Evolutionary conservation across 2,113 vertebrate genomes (phyloP).

Genomic region (human): DNA sequence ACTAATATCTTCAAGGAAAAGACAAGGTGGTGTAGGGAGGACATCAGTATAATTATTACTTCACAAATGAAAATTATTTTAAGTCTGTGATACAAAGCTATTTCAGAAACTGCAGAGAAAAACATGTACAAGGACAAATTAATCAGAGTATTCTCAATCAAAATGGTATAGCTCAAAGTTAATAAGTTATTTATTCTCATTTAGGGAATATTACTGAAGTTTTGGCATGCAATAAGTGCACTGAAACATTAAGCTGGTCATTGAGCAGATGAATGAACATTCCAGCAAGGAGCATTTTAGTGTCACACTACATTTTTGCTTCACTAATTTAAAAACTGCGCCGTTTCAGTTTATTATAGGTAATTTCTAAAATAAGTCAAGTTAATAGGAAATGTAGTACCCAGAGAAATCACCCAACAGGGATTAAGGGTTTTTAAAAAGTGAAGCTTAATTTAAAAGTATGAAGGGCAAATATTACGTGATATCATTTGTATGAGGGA

Average conservation of each 20-base stretch:
- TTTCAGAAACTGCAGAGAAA: background rate
- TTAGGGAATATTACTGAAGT: background rate
- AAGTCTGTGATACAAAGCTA: background rate
- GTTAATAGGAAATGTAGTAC: background rate
- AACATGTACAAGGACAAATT: background rate
- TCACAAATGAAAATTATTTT: constrained; percentile 39
- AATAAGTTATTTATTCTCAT: background rate
- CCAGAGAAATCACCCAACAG: background rate
- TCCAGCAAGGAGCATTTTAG: background rate
- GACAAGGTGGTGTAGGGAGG: background rate
- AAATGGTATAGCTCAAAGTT: background rate
- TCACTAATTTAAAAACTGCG: background rate
- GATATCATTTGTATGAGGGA: background rate
- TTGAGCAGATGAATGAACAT: background rate
- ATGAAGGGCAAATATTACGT: background rate
- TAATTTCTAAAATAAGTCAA: constrained; percentile 2
- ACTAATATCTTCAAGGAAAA: background rate
- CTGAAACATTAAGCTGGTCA: background rate
- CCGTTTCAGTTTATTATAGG: background rate
- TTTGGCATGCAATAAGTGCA: background rate
- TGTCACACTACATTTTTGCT: background rate
- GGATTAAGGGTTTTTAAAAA: background rate
- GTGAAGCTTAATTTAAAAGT: background rate
- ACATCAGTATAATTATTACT: background rate
- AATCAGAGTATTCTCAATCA: constrained; percentile 30